These are phyloP conservation scores for Meiosimyza decipiens DNA, from an alignment of 2,888 invertebrate genomes.

Conservation along the genomic window DNA sequence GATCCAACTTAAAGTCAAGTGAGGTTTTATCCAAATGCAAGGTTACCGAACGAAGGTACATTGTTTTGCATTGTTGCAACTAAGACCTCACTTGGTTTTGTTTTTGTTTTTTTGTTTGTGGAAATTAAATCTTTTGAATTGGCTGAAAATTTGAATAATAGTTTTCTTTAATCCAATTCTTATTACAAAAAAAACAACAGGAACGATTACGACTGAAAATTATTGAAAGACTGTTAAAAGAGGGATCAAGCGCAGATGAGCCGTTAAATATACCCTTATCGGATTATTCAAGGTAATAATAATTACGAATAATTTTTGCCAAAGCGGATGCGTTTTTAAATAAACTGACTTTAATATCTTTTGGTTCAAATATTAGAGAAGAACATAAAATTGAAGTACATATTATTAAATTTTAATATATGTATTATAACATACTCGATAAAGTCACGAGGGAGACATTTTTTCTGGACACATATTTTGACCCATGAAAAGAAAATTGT, in stretches of 20 bases:
- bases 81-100: background rate
- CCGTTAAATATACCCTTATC: slow-evolving; percentile 87
- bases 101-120: slow-evolving; percentile 28
- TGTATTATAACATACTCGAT: too few relatives aligned
- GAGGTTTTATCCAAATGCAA: too few relatives aligned
- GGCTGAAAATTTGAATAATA: slow-evolving; percentile 8
- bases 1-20: too few relatives aligned
- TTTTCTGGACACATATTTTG: too few relatives aligned
- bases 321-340: background rate
- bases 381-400: too few relatives aligned
- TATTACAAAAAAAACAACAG: slow-evolving; percentile 64
- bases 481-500: too few relatives aligned
- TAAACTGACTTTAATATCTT: background rate
- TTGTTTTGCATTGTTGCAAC: too few relatives aligned
- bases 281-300: slow-evolving; percentile 85
- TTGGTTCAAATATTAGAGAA: too few relatives aligned
- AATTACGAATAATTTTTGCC: slow-evolving; percentile 1
- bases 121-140: too few relatives aligned
- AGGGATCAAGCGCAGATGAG: slow-evolving; percentile 89
- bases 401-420: too few relatives aligned
- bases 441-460: too few relatives aligned
- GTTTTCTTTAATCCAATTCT: background rate
- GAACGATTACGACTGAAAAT: slow-evolving; percentile 84
- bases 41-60: too few relatives aligned
- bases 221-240: slow-evolving; percentile 79